Base-by-base conservation (phyloP, 2,797 vertebrate genomes). In the Pangasius krempfi region DNA sequence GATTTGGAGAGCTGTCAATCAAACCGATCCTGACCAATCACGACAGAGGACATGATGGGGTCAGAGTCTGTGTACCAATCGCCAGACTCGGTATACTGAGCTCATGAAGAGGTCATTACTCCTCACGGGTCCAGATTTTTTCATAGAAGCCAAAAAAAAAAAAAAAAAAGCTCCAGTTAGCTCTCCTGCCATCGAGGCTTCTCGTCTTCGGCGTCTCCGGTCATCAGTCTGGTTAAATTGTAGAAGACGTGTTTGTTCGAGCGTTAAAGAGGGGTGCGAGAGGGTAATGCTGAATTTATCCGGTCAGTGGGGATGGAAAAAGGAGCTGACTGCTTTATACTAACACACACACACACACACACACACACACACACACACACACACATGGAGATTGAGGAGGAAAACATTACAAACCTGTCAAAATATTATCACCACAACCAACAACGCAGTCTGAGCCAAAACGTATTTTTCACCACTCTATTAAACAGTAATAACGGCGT, bases 271-370 rank as follows among this genome's bases (percentile, higher is more conserved):
- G 60, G 73, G 54, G 84, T 5, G 76, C 40, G 68, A 50, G 68
- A 86, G 75, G 54, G 66, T 88, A 89, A 88, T 64, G 73, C 78
- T 56, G 86, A 89, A 72, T 84, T 89, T 73, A 78, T 75, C 73
- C 22, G 3, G 37, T 80, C 86, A 70, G 62, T n/a, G 10, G 37
- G 66, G 66, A 73, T 14, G 50, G 50, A 33, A 82, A 62, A 22
- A 54, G 60, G 76, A 80, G n/a, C 86, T 37, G 68, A 54, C 30
- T 82, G 25, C 30, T 87, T 68, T 58, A 54, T 27, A 37, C 50
- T 33, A 12, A 40, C 40, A 81, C 62, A 66, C 58, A 72, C 85
- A 73, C 66, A 73, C 68, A 84, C 81, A 83, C 44, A 40, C 82
- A 27, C 58, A 66, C 27, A 50, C 84, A 85, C 47, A 85, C 27